phyloP scores from a whole-genome alignment of 2,113 vertebrate genomes.

The Setophaga kirtlandii region DNA sequence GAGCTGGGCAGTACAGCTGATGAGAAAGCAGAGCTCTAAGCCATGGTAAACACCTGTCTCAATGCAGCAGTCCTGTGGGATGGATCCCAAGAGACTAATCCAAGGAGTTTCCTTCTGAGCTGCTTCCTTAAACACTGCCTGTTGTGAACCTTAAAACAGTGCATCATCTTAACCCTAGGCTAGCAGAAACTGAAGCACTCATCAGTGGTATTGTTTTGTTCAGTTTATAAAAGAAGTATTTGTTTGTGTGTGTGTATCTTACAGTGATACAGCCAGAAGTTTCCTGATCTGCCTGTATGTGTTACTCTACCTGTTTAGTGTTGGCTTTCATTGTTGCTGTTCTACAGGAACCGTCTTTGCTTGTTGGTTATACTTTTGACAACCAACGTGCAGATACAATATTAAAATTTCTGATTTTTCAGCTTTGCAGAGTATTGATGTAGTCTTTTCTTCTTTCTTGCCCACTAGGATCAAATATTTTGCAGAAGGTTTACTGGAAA shows the following conservation, averaged over 20 bases:
- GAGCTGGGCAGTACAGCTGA: not conserved
- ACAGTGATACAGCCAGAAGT: not conserved
- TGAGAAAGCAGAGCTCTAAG: not conserved
- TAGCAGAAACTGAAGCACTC: not conserved
- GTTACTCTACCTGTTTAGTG: not conserved
- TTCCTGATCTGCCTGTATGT: not conserved
- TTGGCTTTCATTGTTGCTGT: not conserved
- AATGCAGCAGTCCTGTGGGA: not conserved
- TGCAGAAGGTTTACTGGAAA: not conserved
- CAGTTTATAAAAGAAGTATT: not conserved
- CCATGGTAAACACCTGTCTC: not conserved
- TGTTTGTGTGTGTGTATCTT: not conserved
- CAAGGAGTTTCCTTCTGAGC: not conserved
- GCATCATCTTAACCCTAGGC: not conserved
- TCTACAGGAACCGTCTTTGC: not conserved
- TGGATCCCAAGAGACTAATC: not conserved
- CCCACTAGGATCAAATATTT: not conserved
- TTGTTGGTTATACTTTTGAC: not conserved
- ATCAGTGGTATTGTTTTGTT: not conserved
- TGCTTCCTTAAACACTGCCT: not conserved
- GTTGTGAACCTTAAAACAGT: not conserved
- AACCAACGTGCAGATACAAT: not conserved
- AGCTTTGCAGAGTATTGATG: not conserved
- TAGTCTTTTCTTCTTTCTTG: not conserved
- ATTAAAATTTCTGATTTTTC: not conserved